Evolutionary conservation across 2,797 vertebrate genomes (phyloP).

Genomic region (Leptatherina wallacei): DNA sequence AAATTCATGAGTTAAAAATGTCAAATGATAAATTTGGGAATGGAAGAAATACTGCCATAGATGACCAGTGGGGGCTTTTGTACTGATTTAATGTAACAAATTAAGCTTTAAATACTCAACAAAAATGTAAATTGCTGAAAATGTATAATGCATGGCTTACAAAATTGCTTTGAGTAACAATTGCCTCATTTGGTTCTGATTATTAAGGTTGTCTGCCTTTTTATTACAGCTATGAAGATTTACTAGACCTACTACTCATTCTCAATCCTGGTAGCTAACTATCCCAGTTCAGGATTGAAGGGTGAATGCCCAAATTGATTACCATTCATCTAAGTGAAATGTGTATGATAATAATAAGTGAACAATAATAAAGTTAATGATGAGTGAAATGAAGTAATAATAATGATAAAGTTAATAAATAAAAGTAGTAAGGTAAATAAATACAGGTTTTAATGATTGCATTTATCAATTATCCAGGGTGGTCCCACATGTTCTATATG

Average conservation of each 20-base stretch:
- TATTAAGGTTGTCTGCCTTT: not conserved
- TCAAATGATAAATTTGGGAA: not conserved
- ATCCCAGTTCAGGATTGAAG: not conserved
- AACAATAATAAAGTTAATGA: no score
- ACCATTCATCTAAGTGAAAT: slow-evolving; percentile 28
- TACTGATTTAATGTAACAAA: not conserved
- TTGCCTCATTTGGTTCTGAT: not conserved
- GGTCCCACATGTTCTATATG: slow-evolving; percentile 68
- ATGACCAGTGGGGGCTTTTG: not conserved
- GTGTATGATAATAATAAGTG: no score
- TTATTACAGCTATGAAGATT: no score
- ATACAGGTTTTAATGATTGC: slow-evolving; percentile 47
- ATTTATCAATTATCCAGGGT: slow-evolving; percentile 64
- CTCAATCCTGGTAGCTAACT: not conserved
- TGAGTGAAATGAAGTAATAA: no score
- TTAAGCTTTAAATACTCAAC: not conserved
- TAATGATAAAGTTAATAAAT: no score
- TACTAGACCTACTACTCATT: not conserved
- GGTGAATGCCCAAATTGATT: slow-evolving; percentile 3
- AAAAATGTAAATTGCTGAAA: not conserved
- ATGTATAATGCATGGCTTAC: not conserved
- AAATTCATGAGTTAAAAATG: slow-evolving; percentile 5
- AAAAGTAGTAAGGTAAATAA: not conserved
- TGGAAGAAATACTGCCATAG: slow-evolving; percentile 3
- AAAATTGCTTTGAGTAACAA: not conserved